Evolutionary conservation across 1,140 invertebrate genomes (phyloP).

Genomic region (Lasioglossum baleicum): DNA sequence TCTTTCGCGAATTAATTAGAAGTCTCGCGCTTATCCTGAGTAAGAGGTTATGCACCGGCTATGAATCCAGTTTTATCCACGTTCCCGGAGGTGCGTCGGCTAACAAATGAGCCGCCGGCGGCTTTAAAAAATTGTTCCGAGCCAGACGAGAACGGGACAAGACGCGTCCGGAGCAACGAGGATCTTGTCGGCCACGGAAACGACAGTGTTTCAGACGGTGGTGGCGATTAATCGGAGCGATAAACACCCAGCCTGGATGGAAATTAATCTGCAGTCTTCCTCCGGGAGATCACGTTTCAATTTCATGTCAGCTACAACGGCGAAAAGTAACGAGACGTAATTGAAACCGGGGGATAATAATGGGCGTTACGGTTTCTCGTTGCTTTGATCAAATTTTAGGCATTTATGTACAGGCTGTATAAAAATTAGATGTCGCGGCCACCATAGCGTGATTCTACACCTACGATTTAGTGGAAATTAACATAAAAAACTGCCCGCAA

Average conservation of each 20-base stretch:
- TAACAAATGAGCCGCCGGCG: constrained; percentile 26
- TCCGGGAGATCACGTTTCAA: background rate
- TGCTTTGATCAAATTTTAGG: too few relatives aligned
- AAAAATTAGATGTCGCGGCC: too few relatives aligned
- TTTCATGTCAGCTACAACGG: background rate
- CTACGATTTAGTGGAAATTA: too few relatives aligned
- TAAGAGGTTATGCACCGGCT: constrained; percentile 18
- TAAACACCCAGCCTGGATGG: constrained; percentile 23
- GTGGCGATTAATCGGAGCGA: constrained; percentile 33
- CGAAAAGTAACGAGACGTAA: background rate
- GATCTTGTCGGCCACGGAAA: background rate
- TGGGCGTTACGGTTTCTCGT: background rate
- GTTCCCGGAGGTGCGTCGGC: constrained; percentile 6
- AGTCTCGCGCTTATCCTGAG: constrained; percentile 19
- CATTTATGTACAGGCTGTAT: too few relatives aligned
- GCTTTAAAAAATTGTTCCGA: constrained; percentile 33
- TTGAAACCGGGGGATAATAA: background rate
- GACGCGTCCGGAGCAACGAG: background rate
- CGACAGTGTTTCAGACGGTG: background rate
- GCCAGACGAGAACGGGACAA: constrained; percentile 1
- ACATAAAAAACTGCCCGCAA: too few relatives aligned
- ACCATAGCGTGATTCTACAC: too few relatives aligned
- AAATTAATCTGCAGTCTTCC: constrained; percentile 39
- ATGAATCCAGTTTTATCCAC: constrained; percentile 36
- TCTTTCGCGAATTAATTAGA: constrained; percentile 43